Conservation (phyloP, 2,888 invertebrate genomes). For the Agrotis exclamationis region DNA sequence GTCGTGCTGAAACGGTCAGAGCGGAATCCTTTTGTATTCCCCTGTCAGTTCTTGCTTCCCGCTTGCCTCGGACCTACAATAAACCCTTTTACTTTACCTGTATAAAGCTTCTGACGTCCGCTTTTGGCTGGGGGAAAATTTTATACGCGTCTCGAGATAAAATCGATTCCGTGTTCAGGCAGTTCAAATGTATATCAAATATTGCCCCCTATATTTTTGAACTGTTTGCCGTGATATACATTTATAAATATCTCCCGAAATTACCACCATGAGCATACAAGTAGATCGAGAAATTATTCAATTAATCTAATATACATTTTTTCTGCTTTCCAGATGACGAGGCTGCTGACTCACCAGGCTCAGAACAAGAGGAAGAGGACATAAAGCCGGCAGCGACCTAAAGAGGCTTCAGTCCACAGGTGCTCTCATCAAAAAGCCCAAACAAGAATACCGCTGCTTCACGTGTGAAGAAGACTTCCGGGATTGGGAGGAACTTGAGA, state of each 20-base stretch:
- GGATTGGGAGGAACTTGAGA: conserved; percentile 85
- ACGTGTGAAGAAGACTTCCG: conserved; percentile 89
- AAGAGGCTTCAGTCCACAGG: conserved; percentile 80
- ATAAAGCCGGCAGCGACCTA: conserved; percentile 69
- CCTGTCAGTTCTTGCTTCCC: conserved; percentile 5
- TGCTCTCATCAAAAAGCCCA: conserved; percentile 78
- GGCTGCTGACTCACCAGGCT: conserved; percentile 71
- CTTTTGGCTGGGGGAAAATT: neutral
- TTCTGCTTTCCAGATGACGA: conserved; percentile 73
- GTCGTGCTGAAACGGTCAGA: neutral
- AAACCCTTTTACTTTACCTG: neutral
- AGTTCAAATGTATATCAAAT: neutral
- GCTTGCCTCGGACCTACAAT: conserved; percentile 1
- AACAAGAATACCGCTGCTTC: conserved; percentile 85
- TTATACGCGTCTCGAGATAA: neutral
- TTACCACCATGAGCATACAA: neutral
- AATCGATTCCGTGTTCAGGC: neutral
- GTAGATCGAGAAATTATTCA: neutral
- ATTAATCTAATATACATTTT: conserved; percentile 8
- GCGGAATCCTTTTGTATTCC: conserved; percentile 24
- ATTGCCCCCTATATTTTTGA: neutral
- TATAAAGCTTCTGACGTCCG: too few species aligned
- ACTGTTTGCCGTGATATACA: neutral
- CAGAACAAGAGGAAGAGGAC: conserved; percentile 69
- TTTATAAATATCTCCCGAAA: neutral